Evolutionary conservation across 2,888 invertebrate species (phyloP), one percentile per base, ranked within the genome.

Genomic region (Aphodius sticticus): DNA sequence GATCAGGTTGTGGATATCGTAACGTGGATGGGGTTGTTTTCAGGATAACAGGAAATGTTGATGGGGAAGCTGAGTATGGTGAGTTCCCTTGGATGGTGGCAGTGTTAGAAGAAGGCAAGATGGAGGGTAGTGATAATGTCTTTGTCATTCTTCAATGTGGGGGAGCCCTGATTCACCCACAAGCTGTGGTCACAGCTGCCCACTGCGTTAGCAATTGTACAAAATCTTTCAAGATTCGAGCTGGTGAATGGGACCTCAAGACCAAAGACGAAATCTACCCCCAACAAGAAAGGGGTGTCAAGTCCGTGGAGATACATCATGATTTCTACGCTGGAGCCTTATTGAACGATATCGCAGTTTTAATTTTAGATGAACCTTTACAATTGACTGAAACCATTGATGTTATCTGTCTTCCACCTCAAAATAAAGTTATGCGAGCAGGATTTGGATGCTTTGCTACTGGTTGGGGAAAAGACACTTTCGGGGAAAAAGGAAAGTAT

Each of bases 41-140:
- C 16, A 71, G 72, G 12, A 72, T 95, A 69, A 93, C 92, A 0
- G 90, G 94, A 0, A 92, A 92, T n/a, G 86, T 86, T 0, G 91
- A 94, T 82, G 92, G 92, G 70, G 95, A 96, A 86, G 91, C 92
- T 0, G 93, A 95, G 84, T 96, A 93, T 82, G 96, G 93, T 0
- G 96, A 96, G 88, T 96, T 95, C 86, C 95, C 96, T 0, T 96
- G 96, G 96, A 95, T 95, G 89, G 92, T 94, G 0, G 96, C 95
- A 0, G 86, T 96, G 15, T 86, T 95, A 83, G 85, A 88, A 70
- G 89, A 88, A 0, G 84, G 82, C 84, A 26, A 26, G 26, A 26
- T 26, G 26, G 26, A 26, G 2, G 26, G 26, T 26, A 76, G 77
- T 14, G 26, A 26, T 26, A 26, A 26, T 1, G 26, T 26, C 26